phyloP scores from a whole-genome alignment of 1,140 invertebrate species.

The Orussus abietinus region DNA sequence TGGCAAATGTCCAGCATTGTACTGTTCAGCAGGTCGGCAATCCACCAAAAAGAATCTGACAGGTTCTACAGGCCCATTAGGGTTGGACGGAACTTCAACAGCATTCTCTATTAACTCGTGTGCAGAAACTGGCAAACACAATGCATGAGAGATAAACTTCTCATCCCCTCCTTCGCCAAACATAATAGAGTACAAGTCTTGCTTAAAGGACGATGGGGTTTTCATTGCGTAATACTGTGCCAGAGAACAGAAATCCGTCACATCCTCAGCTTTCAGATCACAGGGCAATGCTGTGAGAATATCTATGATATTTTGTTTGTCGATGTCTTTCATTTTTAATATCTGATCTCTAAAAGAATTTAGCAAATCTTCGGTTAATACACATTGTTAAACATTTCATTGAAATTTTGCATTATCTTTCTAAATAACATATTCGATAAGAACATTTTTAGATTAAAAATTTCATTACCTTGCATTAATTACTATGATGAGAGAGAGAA shows the following conservation, averaged over 20 bases:
- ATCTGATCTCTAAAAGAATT: conserved; percentile 70
- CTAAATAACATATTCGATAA: too few relatives aligned
- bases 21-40: conserved; percentile 93
- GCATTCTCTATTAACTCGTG: conserved; percentile 79
- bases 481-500: conserved; percentile 90
- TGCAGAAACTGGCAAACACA: conserved; percentile 92
- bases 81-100: conserved; percentile 56
- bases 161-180: conserved; percentile 57
- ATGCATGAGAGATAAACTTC: conserved; percentile 70
- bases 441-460: conserved; percentile 9
- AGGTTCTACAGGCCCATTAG: conserved; percentile 54
- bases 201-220: conserved; percentile 89
- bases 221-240: conserved; percentile 90
- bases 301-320: conserved; percentile 70
- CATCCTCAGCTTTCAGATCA: conserved; percentile 86
- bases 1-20: conserved; percentile 92
- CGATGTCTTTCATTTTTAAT: conserved; percentile 71
- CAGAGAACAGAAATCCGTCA: conserved; percentile 94
- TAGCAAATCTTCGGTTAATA: conserved; percentile 14
- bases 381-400: too few relatives aligned
- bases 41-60: conserved; percentile 96
- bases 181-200: conserved; percentile 62
- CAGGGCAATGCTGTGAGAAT: conserved; percentile 74
- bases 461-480: conserved; percentile 82
- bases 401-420: too few relatives aligned